phyloP scores from a whole-genome alignment of 2,888 invertebrate genomes.

The Pherbina coryleti region DNA sequence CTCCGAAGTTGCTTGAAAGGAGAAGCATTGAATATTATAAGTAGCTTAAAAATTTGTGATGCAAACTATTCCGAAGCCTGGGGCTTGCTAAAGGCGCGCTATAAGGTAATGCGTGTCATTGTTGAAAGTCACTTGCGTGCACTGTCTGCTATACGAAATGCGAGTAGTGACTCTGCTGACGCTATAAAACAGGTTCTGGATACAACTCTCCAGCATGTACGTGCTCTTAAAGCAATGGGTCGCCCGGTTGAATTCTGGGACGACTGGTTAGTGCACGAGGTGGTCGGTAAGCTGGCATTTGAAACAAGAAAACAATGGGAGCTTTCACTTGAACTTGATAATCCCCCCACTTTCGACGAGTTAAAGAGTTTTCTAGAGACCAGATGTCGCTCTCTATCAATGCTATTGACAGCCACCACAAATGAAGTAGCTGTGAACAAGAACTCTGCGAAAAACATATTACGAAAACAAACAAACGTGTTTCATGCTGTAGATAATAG shows the following conservation, averaged over 20 bases:
- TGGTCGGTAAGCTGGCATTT: not conserved
- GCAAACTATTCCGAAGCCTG: not conserved
- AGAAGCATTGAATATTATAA: no score
- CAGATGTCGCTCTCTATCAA: not conserved
- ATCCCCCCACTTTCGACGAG: not conserved
- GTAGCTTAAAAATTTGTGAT: no score
- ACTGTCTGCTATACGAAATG: not conserved
- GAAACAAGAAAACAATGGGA: conserved; percentile 21
- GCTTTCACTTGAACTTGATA: not conserved
- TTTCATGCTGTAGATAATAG: no score
- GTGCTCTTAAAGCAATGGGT: no score
- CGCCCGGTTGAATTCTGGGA: conserved; percentile 19
- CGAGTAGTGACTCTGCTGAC: not conserved
- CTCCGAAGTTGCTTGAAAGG: no score
- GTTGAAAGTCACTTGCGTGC: conserved; percentile 8
- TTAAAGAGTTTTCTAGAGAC: not conserved
- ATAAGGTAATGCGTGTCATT: conserved; percentile 12
- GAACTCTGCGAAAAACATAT: no score
- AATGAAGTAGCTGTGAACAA: no score
- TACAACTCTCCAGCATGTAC: not conserved
- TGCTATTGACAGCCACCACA: not conserved
- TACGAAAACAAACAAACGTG: no score
- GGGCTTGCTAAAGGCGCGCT: not conserved
- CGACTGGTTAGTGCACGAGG: not conserved
- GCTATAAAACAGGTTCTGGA: conserved; percentile 3